These are phyloP conservation scores for Cotesia typhae DNA, from an alignment of 1,140 invertebrate species.

Conservation along the genomic window DNA sequence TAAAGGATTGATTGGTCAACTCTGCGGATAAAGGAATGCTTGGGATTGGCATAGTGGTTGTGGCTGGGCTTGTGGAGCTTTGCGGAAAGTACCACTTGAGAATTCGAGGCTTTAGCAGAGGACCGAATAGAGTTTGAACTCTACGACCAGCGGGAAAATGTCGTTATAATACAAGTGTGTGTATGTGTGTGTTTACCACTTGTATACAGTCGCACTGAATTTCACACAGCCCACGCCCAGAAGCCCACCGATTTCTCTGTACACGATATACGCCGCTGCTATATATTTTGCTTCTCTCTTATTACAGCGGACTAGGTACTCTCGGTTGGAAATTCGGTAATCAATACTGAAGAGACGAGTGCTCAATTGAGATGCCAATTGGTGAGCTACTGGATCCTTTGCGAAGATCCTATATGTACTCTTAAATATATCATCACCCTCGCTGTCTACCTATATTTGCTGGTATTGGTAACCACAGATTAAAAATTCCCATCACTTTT, in stretches of 20 bases:
- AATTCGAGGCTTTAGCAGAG: constrained; percentile 38
- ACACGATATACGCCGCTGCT: background rate
- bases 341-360: constrained; percentile 25
- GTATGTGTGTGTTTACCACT: constrained; percentile 5
- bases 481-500: too few species aligned
- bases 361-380: constrained; percentile 13
- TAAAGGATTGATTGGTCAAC: constrained; percentile 35
- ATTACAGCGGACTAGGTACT: background rate
- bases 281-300: constrained; percentile 11
- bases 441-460: too few species aligned
- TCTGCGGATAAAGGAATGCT: constrained; percentile 34
- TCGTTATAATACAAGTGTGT: constrained; percentile 3
- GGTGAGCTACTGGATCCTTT: constrained; percentile 21
- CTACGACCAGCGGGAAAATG: constrained; percentile 28
- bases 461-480: too few species aligned
- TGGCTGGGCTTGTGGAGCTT: constrained; percentile 17
- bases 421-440: too few species aligned
- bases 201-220: constrained; percentile 1
- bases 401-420: background rate
- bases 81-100: constrained; percentile 35
- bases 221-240: constrained; percentile 2
- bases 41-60: constrained; percentile 24
- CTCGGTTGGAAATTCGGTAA: constrained; percentile 29
- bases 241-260: background rate
- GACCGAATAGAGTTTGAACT: background rate